Conservation (phyloP, 1,140 invertebrate species). For the Drosophila murphyi region DNA sequence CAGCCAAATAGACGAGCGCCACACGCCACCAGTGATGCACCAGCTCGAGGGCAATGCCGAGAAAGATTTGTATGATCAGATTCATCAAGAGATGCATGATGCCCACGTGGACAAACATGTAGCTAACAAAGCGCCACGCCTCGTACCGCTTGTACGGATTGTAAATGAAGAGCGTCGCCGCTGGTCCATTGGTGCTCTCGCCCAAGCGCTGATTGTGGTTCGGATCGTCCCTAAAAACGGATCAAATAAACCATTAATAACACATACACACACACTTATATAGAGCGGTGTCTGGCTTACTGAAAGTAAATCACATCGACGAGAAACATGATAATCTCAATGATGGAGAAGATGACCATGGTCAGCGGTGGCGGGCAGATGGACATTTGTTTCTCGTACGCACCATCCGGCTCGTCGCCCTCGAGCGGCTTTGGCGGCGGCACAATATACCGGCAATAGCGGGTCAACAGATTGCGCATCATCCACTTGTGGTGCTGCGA, state of each 20-base stretch:
- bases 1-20: conserved; percentile 91
- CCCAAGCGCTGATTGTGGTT: conserved; percentile 76
- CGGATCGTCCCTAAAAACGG: conserved; percentile 69
- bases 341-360: conserved; percentile 91
- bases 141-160: conserved; percentile 94
- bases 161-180: conserved; percentile 93
- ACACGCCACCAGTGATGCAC: conserved; percentile 98
- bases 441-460: conserved; percentile 86
- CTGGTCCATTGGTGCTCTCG: conserved; percentile 88
- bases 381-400: conserved; percentile 94
- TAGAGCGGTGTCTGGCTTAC: conserved; percentile 43
- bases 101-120: conserved; percentile 99
- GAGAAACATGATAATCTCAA: conserved; percentile 90
- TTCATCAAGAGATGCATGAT: conserved; percentile 95
- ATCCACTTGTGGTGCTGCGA: conserved; percentile 87
- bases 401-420: conserved; percentile 87
- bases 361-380: conserved; percentile 94
- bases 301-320: conserved; percentile 87
- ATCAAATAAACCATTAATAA: neutral
- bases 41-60: conserved; percentile 97
- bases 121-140: conserved; percentile 96
- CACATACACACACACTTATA: neutral
- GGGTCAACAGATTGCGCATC: conserved; percentile 87
- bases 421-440: conserved; percentile 85
- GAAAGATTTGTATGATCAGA: conserved; percentile 94